These are phyloP conservation scores for Drosophila nr. fundita DNA, from an alignment of 2,888 invertebrate genomes.

Conservation along the genomic window DNA sequence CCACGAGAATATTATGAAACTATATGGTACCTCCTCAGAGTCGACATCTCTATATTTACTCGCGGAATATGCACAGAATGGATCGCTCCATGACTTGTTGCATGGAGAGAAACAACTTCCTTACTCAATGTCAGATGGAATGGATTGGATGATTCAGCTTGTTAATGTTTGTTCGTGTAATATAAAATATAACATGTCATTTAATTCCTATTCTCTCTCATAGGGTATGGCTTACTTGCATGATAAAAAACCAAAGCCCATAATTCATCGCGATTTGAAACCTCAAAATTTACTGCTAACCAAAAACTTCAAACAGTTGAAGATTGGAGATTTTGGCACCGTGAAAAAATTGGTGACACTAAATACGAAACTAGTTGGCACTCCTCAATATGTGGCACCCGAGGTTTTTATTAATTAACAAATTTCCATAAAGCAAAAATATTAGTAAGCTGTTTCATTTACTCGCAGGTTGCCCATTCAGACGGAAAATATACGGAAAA, in stretches of 20 bases:
- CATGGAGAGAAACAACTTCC: neutral
- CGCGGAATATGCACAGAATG: neutral
- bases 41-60: neutral
- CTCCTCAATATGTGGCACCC: neutral
- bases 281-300: constrained; percentile 26
- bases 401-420: neutral
- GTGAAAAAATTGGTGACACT: neutral
- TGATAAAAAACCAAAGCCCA: neutral
- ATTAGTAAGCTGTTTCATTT: neutral
- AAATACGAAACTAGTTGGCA: neutral
- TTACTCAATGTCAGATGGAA: neutral
- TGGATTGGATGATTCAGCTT: constrained; percentile 5
- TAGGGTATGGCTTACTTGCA: constrained; percentile 19
- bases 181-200: neutral
- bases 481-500: neutral
- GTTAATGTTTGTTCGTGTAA: constrained; percentile 2
- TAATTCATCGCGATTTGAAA: constrained; percentile 39
- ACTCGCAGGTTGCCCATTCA: accelerated
- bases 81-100: neutral
- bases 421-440: neutral
- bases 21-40: neutral
- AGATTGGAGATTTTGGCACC: constrained; percentile 9
- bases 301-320: neutral
- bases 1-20: constrained; percentile 3
- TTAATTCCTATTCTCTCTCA: neutral